Conservation (phyloP, 2,113 vertebrate genomes). For the Pica pica region DNA sequence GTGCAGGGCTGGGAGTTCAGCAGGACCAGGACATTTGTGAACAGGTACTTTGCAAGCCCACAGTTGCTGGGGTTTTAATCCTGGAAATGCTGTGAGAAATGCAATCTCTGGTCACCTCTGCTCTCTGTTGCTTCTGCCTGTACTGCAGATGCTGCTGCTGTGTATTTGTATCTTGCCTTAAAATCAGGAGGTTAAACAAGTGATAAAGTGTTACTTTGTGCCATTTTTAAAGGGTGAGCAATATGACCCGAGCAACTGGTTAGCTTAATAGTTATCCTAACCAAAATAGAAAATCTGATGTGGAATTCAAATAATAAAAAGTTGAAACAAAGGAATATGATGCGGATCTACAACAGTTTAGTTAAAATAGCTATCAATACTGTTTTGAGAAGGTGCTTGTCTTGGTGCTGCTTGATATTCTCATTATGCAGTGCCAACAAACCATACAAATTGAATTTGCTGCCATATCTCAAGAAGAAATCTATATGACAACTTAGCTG, state of each 20-base stretch:
- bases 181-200: background rate
- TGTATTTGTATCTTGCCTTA: background rate
- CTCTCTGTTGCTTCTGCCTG: background rate
- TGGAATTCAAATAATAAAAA: background rate
- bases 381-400: background rate
- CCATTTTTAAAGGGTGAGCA: background rate
- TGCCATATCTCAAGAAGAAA: background rate
- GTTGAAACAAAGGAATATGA: background rate
- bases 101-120: fast-evolving
- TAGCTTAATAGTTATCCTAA: background rate
- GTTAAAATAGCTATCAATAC: background rate
- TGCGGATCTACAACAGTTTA: background rate
- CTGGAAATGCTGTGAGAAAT: background rate
- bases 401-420: background rate
- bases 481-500: background rate
- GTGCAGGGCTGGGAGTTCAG: background rate
- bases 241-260: background rate
- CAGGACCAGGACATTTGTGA: background rate
- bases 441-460: background rate
- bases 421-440: background rate
- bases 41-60: fast-evolving
- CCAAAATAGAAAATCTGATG: background rate
- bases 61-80: background rate
- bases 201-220: background rate
- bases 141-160: no score